Base-by-base conservation (phyloP, 2,888 invertebrate species). In the Macrophya alboannulata region DNA sequence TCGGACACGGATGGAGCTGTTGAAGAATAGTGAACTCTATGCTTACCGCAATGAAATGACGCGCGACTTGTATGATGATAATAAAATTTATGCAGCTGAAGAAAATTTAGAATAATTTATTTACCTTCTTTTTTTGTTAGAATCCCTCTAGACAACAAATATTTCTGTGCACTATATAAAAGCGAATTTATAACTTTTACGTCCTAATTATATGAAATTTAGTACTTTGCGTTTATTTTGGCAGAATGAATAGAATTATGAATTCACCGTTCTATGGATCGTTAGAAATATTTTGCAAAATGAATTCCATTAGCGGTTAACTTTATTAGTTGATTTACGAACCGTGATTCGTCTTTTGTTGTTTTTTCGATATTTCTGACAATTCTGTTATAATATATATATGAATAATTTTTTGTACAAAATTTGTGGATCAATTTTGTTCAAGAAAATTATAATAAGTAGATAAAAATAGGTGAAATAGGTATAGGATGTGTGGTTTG, bases 401-500 rank as follows among this genome's bases (percentile, higher is more conserved):
- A 8, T 59, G 10, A 62, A 55, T 55, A 55, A 25, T 62, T 62
- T 62, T 25, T 8, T 31, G 31, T 31, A 31, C 25, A 17, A 62
- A 62, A 62, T 25, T 62, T 62, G 0, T 3, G 10, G 25, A 25
- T 25, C 9, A 25, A 25, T 10, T 25, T 62, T 21, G 3, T 31
- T 31, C 31, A 25, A 10, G 9, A 21, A 21, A 21, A 12, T 21
- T 59, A 25, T 3, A 25, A 62, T 4, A 12, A 55, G 4, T 17
- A 55, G 6, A 55, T 55, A 12, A 62, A 12, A 25, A 10, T 62
- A 62, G 5, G 68, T 31, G 48, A 25, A 45, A 21, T 12, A n/a
- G n/a, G 81, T 6, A n/a, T n/a, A 37, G 68, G 85, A 55, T 48
- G 37, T 51, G 81, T 82, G 84, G 74, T 84, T 79, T 31, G 17